Conservation (phyloP, 2,113 vertebrate species). For the Lepus timidus region DNA sequence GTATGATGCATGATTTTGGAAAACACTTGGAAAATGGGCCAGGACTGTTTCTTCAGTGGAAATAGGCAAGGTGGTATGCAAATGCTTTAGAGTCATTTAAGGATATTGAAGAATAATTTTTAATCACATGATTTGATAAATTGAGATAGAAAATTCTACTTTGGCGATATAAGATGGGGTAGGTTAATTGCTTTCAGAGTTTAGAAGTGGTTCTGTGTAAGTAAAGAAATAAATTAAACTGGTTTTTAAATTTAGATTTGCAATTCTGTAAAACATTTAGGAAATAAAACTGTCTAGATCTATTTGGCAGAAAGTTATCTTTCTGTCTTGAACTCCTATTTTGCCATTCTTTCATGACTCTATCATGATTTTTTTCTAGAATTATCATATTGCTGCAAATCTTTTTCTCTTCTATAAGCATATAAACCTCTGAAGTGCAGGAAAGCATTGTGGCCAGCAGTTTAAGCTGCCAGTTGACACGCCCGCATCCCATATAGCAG, state of each 20-base stretch:
- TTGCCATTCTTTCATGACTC: conserved; percentile 54
- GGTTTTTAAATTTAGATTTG: conserved; percentile 74
- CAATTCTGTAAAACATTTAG: conserved; percentile 69
- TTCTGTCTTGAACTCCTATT: conserved; percentile 67
- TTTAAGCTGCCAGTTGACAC: too few species aligned
- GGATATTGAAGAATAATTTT: conserved; percentile 62
- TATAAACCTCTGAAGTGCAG: conserved; percentile 59
- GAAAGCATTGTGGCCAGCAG: too few species aligned
- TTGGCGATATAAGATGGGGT: neutral
- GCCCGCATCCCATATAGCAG: too few species aligned
- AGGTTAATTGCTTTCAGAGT: conserved; percentile 49
- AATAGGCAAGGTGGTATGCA: conserved; percentile 52
- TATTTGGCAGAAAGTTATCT: conserved; percentile 59
- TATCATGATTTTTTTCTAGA: conserved; percentile 42
- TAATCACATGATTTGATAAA: conserved; percentile 66
- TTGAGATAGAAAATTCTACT: conserved; percentile 54
- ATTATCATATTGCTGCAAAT: conserved; percentile 53
- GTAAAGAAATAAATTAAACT: conserved; percentile 61
- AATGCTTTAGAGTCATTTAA: conserved; percentile 60
- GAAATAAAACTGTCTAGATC: conserved; percentile 68
- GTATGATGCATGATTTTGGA: conserved; percentile 67
- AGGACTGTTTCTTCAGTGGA: conserved; percentile 44
- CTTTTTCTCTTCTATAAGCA: neutral
- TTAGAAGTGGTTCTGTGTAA: conserved; percentile 48
- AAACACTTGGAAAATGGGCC: conserved; percentile 68